phyloP scores from a whole-genome alignment of 2,113 vertebrate genomes.

The Microtus richardsoni region DNA sequence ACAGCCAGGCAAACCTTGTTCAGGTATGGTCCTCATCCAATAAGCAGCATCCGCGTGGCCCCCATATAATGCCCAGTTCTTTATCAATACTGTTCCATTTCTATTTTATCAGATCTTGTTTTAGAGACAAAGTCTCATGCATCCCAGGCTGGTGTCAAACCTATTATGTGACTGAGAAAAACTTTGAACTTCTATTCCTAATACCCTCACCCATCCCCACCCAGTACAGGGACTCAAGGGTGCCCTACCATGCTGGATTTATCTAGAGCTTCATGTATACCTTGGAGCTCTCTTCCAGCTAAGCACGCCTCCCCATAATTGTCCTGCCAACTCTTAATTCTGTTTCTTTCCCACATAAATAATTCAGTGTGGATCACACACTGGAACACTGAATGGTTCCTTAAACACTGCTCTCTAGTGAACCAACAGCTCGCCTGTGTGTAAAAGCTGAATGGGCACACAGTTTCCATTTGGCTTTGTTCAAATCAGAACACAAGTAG shows the following conservation, averaged over 20 bases:
- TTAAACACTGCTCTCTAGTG: not conserved
- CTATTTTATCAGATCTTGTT: no score
- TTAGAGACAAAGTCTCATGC: not conserved
- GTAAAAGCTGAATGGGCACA: not conserved
- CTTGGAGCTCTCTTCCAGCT: not conserved
- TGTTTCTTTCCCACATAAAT: not conserved
- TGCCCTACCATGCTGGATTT: not conserved
- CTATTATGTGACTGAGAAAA: no score
- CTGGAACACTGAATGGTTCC: not conserved
- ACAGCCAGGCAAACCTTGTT: rapidly evolving
- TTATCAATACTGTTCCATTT: no score
- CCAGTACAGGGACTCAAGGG: no score
- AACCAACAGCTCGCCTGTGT: not conserved
- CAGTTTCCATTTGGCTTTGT: not conserved
- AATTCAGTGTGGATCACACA: not conserved
- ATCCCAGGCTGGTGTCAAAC: not conserved
- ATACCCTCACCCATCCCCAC: not conserved
- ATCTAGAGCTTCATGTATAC: not conserved
- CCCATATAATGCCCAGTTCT: not conserved
- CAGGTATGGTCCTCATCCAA: rapidly evolving
- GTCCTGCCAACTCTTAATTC: no score
- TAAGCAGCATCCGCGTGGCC: rapidly evolving
- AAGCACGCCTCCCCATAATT: not conserved
- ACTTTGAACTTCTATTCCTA: not conserved
- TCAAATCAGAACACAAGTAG: not conserved